Evolutionary conservation across 2,888 invertebrate genomes (phyloP).

Genomic region (Seira musarum): DNA sequence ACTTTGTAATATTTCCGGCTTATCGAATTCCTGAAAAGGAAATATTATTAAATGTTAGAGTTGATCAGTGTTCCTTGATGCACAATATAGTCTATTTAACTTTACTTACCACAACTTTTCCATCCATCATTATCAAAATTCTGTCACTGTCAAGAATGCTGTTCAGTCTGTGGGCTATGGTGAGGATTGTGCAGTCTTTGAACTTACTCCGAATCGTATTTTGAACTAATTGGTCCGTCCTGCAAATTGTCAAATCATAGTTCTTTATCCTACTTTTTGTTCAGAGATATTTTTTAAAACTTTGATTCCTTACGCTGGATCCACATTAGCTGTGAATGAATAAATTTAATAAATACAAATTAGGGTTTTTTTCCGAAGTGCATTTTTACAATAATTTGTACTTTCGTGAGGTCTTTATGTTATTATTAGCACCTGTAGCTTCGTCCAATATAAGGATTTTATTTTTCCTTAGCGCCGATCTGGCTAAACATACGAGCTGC

Average conservation of each 20-base stretch:
- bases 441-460: slow-evolving; percentile 73
- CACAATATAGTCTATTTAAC: background rate
- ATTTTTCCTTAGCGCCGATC: slow-evolving; percentile 73
- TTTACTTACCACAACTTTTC: slow-evolving; percentile 36
- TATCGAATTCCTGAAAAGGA: slow-evolving; percentile 44
- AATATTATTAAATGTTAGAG: slow-evolving; percentile 1
- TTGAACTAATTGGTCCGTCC: slow-evolving; percentile 89
- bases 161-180: slow-evolving; percentile 78
- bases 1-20: slow-evolving; percentile 2
- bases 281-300: slow-evolving; percentile 22
- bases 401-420: background rate
- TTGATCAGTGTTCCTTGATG: background rate
- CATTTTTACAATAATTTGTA: background rate
- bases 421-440: background rate
- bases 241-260: slow-evolving; percentile 19
- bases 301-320: slow-evolving; percentile 70
- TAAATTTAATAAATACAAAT: background rate
- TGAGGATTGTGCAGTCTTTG: slow-evolving; percentile 87
- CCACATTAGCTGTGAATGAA: slow-evolving; percentile 73
- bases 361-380: background rate
- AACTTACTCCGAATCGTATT: slow-evolving; percentile 86
- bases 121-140: slow-evolving; percentile 37
- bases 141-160: slow-evolving; percentile 49
- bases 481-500: slow-evolving; percentile 72
- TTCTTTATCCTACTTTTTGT: background rate